Base-by-base conservation (phyloP, 2,113 vertebrate species). In the Anser brachyrhynchus region DNA sequence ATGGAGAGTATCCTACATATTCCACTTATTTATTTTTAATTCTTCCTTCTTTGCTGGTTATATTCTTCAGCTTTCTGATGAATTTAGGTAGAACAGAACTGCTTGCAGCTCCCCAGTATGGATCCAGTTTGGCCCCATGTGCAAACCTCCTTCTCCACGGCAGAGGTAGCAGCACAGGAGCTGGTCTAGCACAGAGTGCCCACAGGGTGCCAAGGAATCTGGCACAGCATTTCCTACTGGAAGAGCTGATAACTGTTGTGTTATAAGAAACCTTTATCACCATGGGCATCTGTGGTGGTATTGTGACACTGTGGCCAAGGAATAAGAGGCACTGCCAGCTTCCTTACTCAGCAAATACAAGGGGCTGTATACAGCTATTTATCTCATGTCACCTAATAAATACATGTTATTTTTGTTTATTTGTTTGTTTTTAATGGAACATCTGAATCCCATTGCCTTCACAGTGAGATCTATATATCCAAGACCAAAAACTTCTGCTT, bases 1-100 rank as follows among this genome's bases (percentile, higher is more conserved):
- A 22, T 10, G 13, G 26, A 69, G 26, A 26, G 31, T 6, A 17
- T 59, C 46, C 72, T 26, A 20, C 0, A 0, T 21, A 33, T 10
- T 80, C 41, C 74, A 11, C 9, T 62, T 77, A 15, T 29, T 90
- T 87, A 61, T 44, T 83, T 64, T 41, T 29, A 55, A 65, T 59
- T 28, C 14, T 62, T 65, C 57, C 10, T 21, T 67, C 52, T 49
- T 65, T 2, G 1, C 31, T 2, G 11, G 23, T 51, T 58, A n/a
- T 21, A 16, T 57, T 61, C 35, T 66, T 29, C 69, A 57, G 28
- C 13, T 89, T 73, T 82, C 71, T 78, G 49, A 41, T 66, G 58
- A 69, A 13, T 23, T 57, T 23, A 31, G 13, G 37, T 29, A 37
- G 52, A 66, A 52, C 43, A 26, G 26, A 80, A 25, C 44, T 75